Conservation (phyloP, 1,140 invertebrate species). For the Drosophila malerkotliana region DNA sequence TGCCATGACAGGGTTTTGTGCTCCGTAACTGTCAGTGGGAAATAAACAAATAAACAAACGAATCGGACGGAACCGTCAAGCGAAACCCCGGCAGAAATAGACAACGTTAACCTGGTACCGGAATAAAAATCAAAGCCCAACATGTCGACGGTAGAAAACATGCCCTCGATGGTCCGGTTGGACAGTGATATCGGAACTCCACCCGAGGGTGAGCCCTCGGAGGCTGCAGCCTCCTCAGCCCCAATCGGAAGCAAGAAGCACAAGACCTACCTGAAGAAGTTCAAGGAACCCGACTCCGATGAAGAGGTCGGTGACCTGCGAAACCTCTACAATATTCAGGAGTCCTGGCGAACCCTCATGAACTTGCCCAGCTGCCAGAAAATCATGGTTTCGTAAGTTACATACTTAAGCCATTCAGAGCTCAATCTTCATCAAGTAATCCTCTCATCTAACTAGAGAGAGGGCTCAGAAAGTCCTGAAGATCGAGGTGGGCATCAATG, state of each 20-base stretch:
- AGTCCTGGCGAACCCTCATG: conserved; percentile 71
- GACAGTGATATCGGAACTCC: conserved; percentile 2
- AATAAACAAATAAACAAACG: conserved; percentile 11
- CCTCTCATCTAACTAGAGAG: conserved; percentile 16
- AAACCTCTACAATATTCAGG: conserved; percentile 57
- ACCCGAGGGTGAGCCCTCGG: background rate
- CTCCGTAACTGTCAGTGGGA: conserved; percentile 19
- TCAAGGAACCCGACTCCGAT: conserved; percentile 59
- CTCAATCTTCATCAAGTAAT: background rate
- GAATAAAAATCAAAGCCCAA: background rate
- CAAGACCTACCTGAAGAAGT: conserved; percentile 60
- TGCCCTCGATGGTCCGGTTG: background rate
- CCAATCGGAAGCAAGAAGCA: background rate
- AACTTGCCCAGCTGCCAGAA: conserved; percentile 59
- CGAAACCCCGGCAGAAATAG: background rate
- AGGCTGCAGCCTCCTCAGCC: background rate
- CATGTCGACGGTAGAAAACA: conserved; percentile 4
- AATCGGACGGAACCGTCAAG: background rate
- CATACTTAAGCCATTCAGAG: background rate
- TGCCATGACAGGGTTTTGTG: conserved; percentile 56
- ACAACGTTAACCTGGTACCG: background rate
- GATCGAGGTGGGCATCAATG: conserved; percentile 85
- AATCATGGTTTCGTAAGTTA: conserved; percentile 74
- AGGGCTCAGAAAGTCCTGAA: conserved; percentile 84
- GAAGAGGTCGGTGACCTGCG: conserved; percentile 50